phyloP scores from a whole-genome alignment of 2,888 invertebrate species.

The Noctua janthina region DNA sequence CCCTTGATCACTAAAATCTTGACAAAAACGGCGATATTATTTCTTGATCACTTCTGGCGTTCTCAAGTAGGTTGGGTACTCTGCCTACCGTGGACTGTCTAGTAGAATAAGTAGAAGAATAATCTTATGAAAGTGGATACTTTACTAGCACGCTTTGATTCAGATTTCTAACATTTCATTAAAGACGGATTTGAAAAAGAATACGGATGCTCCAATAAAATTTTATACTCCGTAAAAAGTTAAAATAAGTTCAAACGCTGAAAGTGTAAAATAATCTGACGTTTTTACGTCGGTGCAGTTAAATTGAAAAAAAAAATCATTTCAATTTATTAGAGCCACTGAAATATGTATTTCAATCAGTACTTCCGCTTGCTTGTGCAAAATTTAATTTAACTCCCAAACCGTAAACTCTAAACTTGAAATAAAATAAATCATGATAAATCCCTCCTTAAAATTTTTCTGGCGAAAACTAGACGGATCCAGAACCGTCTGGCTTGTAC shows the following conservation, averaged over 20 bases:
- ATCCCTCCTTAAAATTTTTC: conserved; percentile 63
- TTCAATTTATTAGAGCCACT: conserved; percentile 5
- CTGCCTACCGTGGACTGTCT: neutral
- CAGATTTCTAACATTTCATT: conserved; percentile 14
- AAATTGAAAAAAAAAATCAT: neutral
- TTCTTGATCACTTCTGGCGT: neutral
- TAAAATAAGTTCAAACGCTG: conserved; percentile 5
- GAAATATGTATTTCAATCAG: conserved; percentile 45
- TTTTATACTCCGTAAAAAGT: conserved; percentile 22
- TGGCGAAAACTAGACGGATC: conserved; percentile 63
- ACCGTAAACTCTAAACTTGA: conserved; percentile 43
- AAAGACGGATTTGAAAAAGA: conserved; percentile 4
- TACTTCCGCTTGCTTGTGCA: conserved; percentile 3
- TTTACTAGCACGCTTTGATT: conserved; percentile 7
- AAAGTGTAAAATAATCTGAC: conserved; percentile 18
- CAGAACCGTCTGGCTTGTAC: conserved; percentile 62
- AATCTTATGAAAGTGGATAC: neutral
- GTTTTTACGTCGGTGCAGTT: neutral
- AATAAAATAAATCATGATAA: conserved; percentile 65
- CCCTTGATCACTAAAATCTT: neutral
- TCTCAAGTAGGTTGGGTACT: neutral
- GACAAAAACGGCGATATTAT: neutral
- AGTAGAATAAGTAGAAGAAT: neutral
- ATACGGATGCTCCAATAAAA: conserved; percentile 6
- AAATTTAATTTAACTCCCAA: conserved; percentile 47